Percentiles rank a stretch among this genome's conserved stretches.
phyloP scores from a whole-genome alignment of 2,797 vertebrate genomes.

The Lepilemur septentrionalis region DNA sequence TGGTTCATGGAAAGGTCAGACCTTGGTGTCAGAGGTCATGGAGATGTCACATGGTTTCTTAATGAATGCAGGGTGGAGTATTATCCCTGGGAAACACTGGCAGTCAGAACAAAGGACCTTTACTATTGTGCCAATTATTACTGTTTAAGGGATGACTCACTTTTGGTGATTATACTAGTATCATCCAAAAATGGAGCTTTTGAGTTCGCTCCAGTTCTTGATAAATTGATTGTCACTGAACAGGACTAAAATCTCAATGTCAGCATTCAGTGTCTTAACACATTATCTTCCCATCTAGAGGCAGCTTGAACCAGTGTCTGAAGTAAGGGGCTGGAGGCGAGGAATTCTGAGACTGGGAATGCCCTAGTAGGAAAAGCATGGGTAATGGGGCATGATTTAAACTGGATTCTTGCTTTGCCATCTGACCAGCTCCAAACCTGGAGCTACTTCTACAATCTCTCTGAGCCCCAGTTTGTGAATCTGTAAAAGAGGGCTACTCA shows the following conservation, averaged over 20 bases:
- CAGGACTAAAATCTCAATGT: background rate
- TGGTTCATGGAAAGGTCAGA: conserved; percentile 60
- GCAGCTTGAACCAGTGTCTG: background rate
- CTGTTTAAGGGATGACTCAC: conserved; percentile 55
- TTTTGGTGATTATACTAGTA: conserved; percentile 67
- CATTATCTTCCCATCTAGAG: background rate
- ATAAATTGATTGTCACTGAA: conserved; percentile 23
- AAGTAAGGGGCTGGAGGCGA: background rate
- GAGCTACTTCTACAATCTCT: background rate
- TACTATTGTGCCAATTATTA: conserved; percentile 67
- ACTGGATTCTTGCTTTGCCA: background rate
- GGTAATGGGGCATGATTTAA: background rate
- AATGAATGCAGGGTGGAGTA: conserved; percentile 67
- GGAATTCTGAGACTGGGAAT: background rate
- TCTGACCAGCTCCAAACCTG: background rate
- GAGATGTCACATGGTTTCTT: conserved; percentile 69
- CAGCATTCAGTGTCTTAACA: conserved; percentile 24
- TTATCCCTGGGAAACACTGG: conserved; percentile 55
- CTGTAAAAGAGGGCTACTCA: background rate
- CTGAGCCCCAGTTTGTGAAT: background rate
- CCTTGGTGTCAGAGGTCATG: conserved; percentile 71
- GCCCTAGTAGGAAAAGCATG: background rate
- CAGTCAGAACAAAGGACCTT: conserved; percentile 64
- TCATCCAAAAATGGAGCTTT: conserved; percentile 75
- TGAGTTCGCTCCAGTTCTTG: conserved; percentile 67